Conservation (phyloP, 2,113 vertebrate genomes). For the Epinephelus fuscoguttatus region DNA sequence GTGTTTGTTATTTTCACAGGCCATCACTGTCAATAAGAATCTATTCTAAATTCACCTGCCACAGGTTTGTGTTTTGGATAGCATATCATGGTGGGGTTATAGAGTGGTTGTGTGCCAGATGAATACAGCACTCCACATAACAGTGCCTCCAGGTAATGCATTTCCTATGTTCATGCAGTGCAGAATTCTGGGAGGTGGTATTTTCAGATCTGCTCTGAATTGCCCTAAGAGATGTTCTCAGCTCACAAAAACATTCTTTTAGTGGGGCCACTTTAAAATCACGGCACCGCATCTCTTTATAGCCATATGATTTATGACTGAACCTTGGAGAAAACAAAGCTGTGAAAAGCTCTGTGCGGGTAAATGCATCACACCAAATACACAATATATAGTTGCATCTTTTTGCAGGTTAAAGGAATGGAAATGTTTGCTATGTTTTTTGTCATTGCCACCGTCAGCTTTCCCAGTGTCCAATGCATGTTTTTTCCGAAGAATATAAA, state of each 20-base stretch:
- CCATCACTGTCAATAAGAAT: slow-evolving; percentile 15
- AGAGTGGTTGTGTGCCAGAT: slow-evolving; percentile 33
- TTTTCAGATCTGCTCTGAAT: slow-evolving; percentile 59
- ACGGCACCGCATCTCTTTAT: slow-evolving; percentile 52
- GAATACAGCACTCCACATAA: slow-evolving; percentile 35
- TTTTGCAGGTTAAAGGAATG: slow-evolving; percentile 14
- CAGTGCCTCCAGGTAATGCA: slow-evolving; percentile 57
- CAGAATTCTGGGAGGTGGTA: slow-evolving; percentile 56
- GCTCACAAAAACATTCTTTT: slow-evolving; percentile 61
- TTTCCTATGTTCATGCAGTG: slow-evolving; percentile 51
- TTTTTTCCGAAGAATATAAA: slow-evolving; percentile 15
- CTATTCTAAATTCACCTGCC: slow-evolving; percentile 17
- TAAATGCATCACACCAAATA: slow-evolving; percentile 30
- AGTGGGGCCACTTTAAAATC: slow-evolving; percentile 46
- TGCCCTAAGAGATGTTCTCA: slow-evolving; percentile 61
- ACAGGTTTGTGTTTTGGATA: slow-evolving; percentile 25
- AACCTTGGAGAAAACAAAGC: slow-evolving; percentile 45
- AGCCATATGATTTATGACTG: slow-evolving; percentile 60
- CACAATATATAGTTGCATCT: slow-evolving; percentile 23
- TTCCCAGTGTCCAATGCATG: not conserved
- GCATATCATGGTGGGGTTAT: not conserved
- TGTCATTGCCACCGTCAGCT: not conserved
- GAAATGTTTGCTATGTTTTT: not conserved
- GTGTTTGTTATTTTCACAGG: not conserved
- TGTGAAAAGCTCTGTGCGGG: slow-evolving; percentile 25